Conservation (phyloP, 92 coral and sea anemone genomes). For the Epizoanthus ramosus region DNA sequence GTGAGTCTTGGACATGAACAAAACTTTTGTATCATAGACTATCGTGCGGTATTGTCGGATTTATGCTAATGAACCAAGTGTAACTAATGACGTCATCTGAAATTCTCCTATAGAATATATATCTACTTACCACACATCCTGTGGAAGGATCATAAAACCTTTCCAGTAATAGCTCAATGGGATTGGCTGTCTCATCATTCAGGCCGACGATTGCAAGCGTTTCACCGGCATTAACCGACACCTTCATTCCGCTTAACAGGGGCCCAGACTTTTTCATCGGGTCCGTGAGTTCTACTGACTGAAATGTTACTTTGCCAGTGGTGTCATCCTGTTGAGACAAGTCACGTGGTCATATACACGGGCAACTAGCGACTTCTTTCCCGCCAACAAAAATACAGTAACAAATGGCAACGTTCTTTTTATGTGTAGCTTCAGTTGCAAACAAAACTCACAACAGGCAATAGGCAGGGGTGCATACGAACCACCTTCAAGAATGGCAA, state of each 20-base stretch:
- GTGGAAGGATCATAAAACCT: slow-evolving; percentile 78
- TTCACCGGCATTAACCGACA: slow-evolving; percentile 60
- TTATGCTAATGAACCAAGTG: not conserved
- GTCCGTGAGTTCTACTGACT: slow-evolving; percentile 76
- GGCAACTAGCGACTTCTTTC: too few relatives aligned
- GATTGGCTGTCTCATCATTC: slow-evolving; percentile 68
- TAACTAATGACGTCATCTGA: not conserved
- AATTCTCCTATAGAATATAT: not conserved
- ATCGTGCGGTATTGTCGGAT: too few relatives aligned
- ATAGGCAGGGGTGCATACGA: too few relatives aligned
- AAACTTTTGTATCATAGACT: too few relatives aligned
- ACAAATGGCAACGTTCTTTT: too few relatives aligned
- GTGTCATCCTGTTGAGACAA: slow-evolving; percentile 57
- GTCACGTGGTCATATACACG: too few relatives aligned
- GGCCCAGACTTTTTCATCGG: slow-evolving; percentile 59
- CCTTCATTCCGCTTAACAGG: slow-evolving; percentile 69
- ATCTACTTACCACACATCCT: slow-evolving; percentile 72
- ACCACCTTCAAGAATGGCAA: too few relatives aligned
- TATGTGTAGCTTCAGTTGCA: too few relatives aligned
- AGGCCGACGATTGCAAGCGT: slow-evolving; percentile 73
- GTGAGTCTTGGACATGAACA: too few relatives aligned
- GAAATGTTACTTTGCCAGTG: slow-evolving; percentile 71
- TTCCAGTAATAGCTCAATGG: slow-evolving; percentile 77
- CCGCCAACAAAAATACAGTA: too few relatives aligned
- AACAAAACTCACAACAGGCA: too few relatives aligned